Evolutionary conservation across 1,140 invertebrate genomes (phyloP).

Genomic region (Diabrotica virgifera): DNA sequence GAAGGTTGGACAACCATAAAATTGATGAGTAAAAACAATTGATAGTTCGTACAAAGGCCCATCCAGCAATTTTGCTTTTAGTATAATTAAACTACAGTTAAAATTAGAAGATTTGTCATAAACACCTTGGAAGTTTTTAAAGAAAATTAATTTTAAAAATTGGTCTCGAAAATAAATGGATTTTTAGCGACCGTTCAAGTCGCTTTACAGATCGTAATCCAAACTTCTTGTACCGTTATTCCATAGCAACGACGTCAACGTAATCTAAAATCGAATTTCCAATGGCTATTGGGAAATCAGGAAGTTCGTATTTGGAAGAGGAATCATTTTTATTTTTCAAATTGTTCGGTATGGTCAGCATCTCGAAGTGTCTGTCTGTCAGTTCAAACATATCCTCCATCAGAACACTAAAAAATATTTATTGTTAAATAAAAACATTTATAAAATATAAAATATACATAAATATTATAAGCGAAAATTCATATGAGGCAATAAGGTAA

Average conservation of each 20-base stretch:
- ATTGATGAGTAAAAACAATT: too few relatives aligned
- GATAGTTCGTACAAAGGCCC: too few relatives aligned
- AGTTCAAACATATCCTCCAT: conserved; percentile 53
- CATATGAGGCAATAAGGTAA: too few relatives aligned
- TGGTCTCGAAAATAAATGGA: neutral
- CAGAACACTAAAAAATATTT: conserved; percentile 44
- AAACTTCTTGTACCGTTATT: conserved; percentile 16
- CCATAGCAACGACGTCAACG: conserved; percentile 25
- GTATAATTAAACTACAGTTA: too few relatives aligned
- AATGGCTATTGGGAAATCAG: conserved; percentile 32
- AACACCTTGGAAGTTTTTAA: neutral
- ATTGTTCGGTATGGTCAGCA: conserved; percentile 49
- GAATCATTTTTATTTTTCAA: conserved; percentile 45
- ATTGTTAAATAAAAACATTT: too few relatives aligned
- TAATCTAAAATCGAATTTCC: conserved; percentile 37
- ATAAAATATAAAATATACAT: too few relatives aligned
- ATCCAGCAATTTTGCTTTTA: too few relatives aligned
- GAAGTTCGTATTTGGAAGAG: conserved; percentile 22
- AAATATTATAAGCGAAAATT: too few relatives aligned
- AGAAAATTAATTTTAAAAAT: conserved; percentile 4
- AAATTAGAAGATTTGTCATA: too few relatives aligned
- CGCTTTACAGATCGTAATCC: neutral
- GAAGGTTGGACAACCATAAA: too few relatives aligned
- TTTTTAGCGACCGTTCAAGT: neutral
- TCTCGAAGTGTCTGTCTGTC: conserved; percentile 55